Conservation (phyloP, 1,140 invertebrate species). For the Schlechtendalia chinensis region DNA sequence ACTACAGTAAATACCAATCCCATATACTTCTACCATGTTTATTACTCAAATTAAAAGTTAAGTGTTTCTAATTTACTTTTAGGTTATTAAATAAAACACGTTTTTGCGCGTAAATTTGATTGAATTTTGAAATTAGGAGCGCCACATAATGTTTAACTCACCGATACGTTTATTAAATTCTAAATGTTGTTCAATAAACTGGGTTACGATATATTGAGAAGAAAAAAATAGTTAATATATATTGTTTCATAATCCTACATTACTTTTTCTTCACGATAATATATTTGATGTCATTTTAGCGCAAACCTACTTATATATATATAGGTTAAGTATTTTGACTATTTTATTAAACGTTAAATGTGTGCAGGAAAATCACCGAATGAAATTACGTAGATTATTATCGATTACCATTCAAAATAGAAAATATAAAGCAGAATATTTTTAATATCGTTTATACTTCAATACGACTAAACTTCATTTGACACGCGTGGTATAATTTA, state of each 20-base stretch:
- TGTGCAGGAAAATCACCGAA: slow-evolving; percentile 3
- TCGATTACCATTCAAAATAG: too few relatives aligned
- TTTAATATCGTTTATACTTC: too few relatives aligned
- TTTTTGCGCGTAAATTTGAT: too few relatives aligned
- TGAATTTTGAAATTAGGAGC: too few relatives aligned
- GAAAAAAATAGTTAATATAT: background rate
- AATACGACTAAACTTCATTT: too few relatives aligned
- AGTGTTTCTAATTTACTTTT: too few relatives aligned
- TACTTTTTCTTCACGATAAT: background rate
- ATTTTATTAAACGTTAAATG: slow-evolving; percentile 11
- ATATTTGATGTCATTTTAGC: background rate
- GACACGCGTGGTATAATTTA: too few relatives aligned
- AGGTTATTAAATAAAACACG: too few relatives aligned
- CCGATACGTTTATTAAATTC: background rate
- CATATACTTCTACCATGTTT: too few relatives aligned
- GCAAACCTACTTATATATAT: background rate
- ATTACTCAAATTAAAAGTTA: too few relatives aligned
- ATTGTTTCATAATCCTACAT: background rate
- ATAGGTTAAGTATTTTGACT: background rate
- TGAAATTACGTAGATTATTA: background rate
- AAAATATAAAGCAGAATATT: too few relatives aligned
- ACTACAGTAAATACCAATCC: too few relatives aligned
- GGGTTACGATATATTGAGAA: background rate
- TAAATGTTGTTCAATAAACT: background rate
- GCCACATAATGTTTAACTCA: background rate